Evolutionary conservation across 1,140 invertebrate genomes (phyloP).

Genomic region (Macrotrachela quadricornifera): DNA sequence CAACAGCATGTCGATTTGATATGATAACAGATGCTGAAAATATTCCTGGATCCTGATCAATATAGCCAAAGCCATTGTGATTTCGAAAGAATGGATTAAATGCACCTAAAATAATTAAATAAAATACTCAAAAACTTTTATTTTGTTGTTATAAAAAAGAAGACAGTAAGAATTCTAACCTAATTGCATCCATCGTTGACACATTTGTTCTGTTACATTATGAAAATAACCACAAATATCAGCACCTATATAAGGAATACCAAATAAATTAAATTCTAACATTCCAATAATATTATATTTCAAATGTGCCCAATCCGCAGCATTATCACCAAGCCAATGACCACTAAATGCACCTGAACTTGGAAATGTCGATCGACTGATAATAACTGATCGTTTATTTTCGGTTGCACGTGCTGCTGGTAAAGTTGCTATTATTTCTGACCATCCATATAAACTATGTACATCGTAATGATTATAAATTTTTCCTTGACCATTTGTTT

Average conservation of each 20-base stretch:
- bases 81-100: conserved; percentile 30
- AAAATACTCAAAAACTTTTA: too few species aligned
- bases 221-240: conserved; percentile 70
- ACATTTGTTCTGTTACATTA: conserved; percentile 44
- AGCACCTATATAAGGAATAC: conserved; percentile 55
- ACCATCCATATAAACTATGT: conserved; percentile 54
- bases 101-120: too few species aligned
- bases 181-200: conserved; percentile 34
- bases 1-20: conserved; percentile 41
- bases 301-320: conserved; percentile 20
- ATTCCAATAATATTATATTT: conserved; percentile 21
- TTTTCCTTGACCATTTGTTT: conserved; percentile 31
- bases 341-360: conserved; percentile 54
- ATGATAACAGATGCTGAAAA: conserved; percentile 24
- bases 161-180: conserved; percentile 39
- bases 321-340: conserved; percentile 58
- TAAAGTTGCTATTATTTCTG: conserved; percentile 28
- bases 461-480: conserved; percentile 21
- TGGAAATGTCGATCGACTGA: conserved; percentile 57
- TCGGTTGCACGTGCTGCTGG: conserved; percentile 14
- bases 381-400: conserved; percentile 46
- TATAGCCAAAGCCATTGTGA: conserved; percentile 15
- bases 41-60: conserved; percentile 18
- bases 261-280: conserved; percentile 25
- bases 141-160: too few species aligned